Evolutionary conservation across 1,140 invertebrate species (phyloP), one percentile per base, ranked within the genome.

Genomic region (Drosophila albomicans): DNA sequence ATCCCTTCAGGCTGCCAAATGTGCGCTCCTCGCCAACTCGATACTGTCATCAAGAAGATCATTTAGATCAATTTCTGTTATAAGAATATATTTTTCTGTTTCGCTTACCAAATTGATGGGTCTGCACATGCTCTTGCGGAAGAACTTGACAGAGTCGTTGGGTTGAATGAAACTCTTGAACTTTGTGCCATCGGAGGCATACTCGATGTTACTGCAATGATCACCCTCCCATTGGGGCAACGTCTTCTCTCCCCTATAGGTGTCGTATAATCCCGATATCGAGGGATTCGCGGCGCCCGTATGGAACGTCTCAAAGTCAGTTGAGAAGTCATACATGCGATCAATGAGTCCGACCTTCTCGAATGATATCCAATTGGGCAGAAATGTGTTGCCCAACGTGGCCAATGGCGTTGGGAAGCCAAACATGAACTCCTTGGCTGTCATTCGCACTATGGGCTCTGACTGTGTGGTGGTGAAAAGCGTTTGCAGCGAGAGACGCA

Each of bases 171-270:
- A 94, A 64, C 96, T 95, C 11, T 94, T 95, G 87, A 97, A 98
- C 91, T 97, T 97, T 5, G 96, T 95, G n/a, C 96, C 97, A 91
- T 98, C 97, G 3, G 96, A 97, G 0, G 96, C 94, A n/a, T 95
- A 94, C 57, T 95, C 94, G 11, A 98, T 95, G 72, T 96, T 95
- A 32, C 95, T 96, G 87, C 97, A 98, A 45, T 95, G 94, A 48
- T 92, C 78, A 3, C 52, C 95, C 0, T 95, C 88, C 97, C 97
- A 98, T 77, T 97, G 96, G 0, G 96, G 95, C 10, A 98, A 92
- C 65, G 95, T 94, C 2, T 94, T 94, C 7, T 94, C 93, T 0
- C 96, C 96, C 54, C 96, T 94, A 91, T 96, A 97, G 1, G 95
- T 97, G 16, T 96, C 96, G 61, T 97, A 94, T 0, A 97, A 93